Base-by-base conservation (phyloP, 1,140 invertebrate genomes). In the Drosophila navojoa region DNA sequence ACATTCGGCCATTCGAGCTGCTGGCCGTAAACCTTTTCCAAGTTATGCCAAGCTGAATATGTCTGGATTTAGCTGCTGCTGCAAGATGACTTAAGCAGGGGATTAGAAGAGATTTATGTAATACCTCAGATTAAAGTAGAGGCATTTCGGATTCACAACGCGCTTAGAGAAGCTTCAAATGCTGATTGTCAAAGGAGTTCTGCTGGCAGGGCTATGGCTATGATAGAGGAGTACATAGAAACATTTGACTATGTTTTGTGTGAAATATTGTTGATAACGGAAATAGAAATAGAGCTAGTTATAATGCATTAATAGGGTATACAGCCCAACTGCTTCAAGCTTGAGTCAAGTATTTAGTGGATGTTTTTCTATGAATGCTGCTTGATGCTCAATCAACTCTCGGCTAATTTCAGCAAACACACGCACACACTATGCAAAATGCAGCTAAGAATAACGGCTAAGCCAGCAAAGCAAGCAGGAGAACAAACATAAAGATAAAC, bases 341-440 rank as follows among this genome's bases (percentile, higher is more conserved):
- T n/a, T n/a, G n/a, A n/a, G n/a, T n/a, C n/a, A n/a, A n/a, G n/a
- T n/a, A n/a, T n/a, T n/a, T n/a, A n/a, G n/a, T n/a, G n/a, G n/a
- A n/a, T n/a, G n/a, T n/a, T n/a, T n/a, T n/a, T n/a, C n/a, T n/a
- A n/a, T 9, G 6, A 2, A 38, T 38, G 35, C 11, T 2, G 10
- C 6, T 2, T 16, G n/a, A 16, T 45, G 42, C 7, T 15, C 42
- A 22, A 27, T 53, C 50, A 58, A 64, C 27, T 58, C 22, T 42
- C 54, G 35, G 19, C 19, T 22, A 22, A 22, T 22, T 22, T 22
- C 19, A 22, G 19, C 19, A 22, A 22, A 22, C 19, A 22, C 19
- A 22, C 63, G 47, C 52, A 70, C 53, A 72, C 69, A 85, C 85
- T 84, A 82, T 82, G 81, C 76, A 87, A 86, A 87, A 72, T 61